Evolutionary conservation across 2,113 vertebrate species (phyloP).

Genomic region (Elgaria multicarinata): DNA sequence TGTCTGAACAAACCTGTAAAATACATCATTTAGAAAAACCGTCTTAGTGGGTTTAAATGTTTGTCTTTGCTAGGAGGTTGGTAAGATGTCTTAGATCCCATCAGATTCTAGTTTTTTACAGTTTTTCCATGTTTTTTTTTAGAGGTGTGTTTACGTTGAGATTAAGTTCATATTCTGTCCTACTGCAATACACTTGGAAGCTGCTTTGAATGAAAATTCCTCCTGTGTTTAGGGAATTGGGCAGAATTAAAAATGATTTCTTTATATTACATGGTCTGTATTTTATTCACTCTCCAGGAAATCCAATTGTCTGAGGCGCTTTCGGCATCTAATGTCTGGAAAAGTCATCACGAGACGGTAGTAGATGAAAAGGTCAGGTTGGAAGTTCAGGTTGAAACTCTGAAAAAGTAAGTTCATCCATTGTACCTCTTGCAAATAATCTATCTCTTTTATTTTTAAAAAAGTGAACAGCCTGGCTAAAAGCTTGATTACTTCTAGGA

Average conservation of each 20-base stretch:
- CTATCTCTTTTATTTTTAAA: not conserved
- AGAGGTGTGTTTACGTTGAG: constrained; percentile 24
- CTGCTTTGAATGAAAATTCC: constrained; percentile 38
- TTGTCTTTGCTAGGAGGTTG: not conserved
- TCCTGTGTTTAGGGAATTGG: constrained; percentile 34
- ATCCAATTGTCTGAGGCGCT: constrained; percentile 75
- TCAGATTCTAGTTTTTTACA: not conserved
- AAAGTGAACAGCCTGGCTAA: not conserved
- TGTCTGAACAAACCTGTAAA: not conserved
- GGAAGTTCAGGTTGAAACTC: constrained; percentile 73
- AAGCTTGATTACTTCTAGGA: not conserved
- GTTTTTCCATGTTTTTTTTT: not conserved
- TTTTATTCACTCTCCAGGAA: constrained; percentile 79
- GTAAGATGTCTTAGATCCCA: not conserved
- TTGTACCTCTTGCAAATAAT: constrained; percentile 12
- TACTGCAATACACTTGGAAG: not conserved
- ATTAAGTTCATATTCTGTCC: constrained; percentile 1
- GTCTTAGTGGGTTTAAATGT: not conserved
- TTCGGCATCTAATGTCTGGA: constrained; percentile 79
- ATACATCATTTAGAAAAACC: not conserved
- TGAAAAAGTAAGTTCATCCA: constrained; percentile 80
- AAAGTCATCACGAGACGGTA: constrained; percentile 74
- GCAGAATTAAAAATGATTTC: constrained; percentile 29
- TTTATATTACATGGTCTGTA: constrained; percentile 48
- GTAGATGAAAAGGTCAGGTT: constrained; percentile 78